Base-by-base conservation (phyloP, 2,797 vertebrate genomes). In the Catamblyrhynchus diadema region DNA sequence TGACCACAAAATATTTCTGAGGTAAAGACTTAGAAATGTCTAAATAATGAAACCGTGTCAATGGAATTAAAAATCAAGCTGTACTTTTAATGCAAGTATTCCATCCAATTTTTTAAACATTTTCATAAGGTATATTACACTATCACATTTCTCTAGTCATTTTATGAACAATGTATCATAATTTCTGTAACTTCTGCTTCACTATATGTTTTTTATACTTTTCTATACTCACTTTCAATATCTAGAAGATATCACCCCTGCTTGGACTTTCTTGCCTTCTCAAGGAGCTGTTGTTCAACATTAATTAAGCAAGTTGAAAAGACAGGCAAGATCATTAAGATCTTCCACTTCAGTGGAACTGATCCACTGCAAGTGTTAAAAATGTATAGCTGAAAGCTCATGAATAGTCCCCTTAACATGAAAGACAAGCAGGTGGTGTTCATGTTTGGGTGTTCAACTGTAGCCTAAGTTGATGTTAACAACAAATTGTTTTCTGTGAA, bases 11-110 rank as follows among this genome's bases (percentile, higher is more conserved):
- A 96, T 84, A 91, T 95, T 90, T 96, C 97, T 94, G 75, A 97
- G 81, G 93, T 96, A 87, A 87, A 95, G 86, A 70, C 90, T 93
- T 95, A 96, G 94, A 96, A 97, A 96, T 96, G 87, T 95, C 95
- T 95, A 86, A 96, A 94, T 91, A 97, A 96, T 94, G 61, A 90
- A 82, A 94, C 95, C 78, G 61, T 93, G 66, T 94, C 93, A 32
- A 15, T 22, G 23, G 88, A 94, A 96, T 94, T 96, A 86, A 94
- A 95, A 95, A 95, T n/a, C 8, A 73, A 93, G 48, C 80, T 87
- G 78, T 92, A 88, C 73, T 96, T 95, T 94, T 95, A 85, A 53
- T 86, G 81, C 53, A 93, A 94, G 81, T 42, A 42, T 42, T 97
- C 80, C 61, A 89, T 94, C 70, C 41, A 89, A 66, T 51, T 94